phyloP scores from a whole-genome alignment of 2,888 invertebrate species.

The Polyommatus icarus region DNA sequence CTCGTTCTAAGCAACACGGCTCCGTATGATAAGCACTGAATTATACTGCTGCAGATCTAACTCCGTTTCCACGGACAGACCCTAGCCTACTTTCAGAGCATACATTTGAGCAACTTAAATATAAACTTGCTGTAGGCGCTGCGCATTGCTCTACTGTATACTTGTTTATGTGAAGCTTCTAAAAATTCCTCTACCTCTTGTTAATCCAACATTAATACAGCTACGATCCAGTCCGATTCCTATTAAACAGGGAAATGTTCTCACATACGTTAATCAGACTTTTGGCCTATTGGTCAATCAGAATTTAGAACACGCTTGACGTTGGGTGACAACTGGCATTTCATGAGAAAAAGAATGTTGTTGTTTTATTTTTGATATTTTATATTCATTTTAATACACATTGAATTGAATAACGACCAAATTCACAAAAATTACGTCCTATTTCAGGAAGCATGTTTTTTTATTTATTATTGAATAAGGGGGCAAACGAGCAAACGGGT shows the following conservation, averaged over 20 bases:
- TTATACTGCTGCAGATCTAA: slow-evolving; percentile 37
- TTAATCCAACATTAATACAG: not conserved
- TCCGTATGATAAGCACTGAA: slow-evolving; percentile 39
- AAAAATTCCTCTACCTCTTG: not conserved
- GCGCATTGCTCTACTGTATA: slow-evolving; percentile 9
- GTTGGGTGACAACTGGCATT: too few species aligned
- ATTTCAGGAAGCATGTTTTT: too few species aligned
- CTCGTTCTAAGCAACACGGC: slow-evolving; percentile 32
- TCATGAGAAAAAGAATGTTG: too few species aligned
- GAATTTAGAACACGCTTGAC: too few species aligned
- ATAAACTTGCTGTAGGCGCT: slow-evolving; percentile 11
- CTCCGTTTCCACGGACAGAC: slow-evolving; percentile 3
- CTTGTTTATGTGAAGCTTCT: not conserved
- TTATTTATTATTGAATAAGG: too few species aligned
- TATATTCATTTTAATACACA: too few species aligned
- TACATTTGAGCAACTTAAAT: slow-evolving; percentile 3
- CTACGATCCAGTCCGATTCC: not conserved
- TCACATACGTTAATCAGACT: not conserved
- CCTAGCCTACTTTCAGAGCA: slow-evolving; percentile 38
- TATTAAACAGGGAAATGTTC: not conserved
- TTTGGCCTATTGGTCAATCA: too few species aligned
- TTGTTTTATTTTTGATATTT: too few species aligned
- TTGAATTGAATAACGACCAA: too few species aligned
- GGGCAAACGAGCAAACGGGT: too few species aligned
- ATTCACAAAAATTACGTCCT: too few species aligned